Evolutionary conservation across 2,113 vertebrate species (phyloP).

Genomic region (Hippocampus abdominalis): DNA sequence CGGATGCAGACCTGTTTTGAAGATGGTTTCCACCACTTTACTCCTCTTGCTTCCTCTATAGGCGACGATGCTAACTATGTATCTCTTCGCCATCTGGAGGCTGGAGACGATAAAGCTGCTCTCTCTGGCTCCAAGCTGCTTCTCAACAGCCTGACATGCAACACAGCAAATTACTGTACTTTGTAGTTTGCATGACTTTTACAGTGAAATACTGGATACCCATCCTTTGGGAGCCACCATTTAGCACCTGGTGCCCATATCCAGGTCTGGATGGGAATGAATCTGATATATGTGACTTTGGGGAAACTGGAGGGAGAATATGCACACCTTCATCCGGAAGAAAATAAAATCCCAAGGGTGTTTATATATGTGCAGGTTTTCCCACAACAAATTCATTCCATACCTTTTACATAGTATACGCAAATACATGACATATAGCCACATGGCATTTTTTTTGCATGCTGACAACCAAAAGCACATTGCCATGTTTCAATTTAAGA

Average conservation of each 20-base stretch:
- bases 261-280: too few species aligned
- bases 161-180: slow-evolving; percentile 10
- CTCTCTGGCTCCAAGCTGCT: slow-evolving; percentile 58
- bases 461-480: too few species aligned
- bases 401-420: too few species aligned
- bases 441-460: not conserved
- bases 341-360: not conserved
- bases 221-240: too few species aligned
- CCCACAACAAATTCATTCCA: too few species aligned
- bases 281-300: too few species aligned
- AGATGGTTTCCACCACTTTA: slow-evolving; percentile 63
- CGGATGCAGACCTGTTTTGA: slow-evolving; percentile 75
- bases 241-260: too few species aligned
- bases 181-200: not conserved
- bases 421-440: not conserved
- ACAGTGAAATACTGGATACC: not conserved
- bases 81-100: slow-evolving; percentile 71
- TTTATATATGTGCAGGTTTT: not conserved
- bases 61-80: slow-evolving; percentile 74
- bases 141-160: slow-evolving; percentile 64
- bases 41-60: slow-evolving; percentile 75
- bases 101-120: slow-evolving; percentile 65
- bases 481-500: too few species aligned
- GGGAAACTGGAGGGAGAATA: not conserved
- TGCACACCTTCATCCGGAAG: not conserved